Evolutionary conservation across 1,140 invertebrate species (phyloP).

Genomic region (Drosophila nikananu): DNA sequence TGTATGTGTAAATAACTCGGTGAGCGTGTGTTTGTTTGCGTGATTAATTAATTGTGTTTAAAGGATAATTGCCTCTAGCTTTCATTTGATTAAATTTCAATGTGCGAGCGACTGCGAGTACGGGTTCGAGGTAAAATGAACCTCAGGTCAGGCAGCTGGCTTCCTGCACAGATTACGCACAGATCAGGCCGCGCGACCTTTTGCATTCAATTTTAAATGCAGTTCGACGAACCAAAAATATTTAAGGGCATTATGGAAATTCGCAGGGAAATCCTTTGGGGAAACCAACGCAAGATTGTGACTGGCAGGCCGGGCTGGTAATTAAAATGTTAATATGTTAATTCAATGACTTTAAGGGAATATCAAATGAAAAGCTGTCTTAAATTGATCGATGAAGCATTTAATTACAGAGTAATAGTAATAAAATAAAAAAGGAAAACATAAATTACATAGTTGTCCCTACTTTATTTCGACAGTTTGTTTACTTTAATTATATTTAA

Average conservation of each 20-base stretch:
- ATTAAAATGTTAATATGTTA: slow-evolving; percentile 18
- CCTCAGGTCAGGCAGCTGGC: slow-evolving; percentile 69
- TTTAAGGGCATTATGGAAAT: slow-evolving; percentile 43
- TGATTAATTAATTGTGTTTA: slow-evolving; percentile 84
- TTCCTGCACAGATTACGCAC: slow-evolving; percentile 56
- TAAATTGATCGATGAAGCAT: background rate
- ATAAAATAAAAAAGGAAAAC: too few relatives aligned
- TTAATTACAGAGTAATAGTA: background rate
- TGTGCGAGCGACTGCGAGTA: slow-evolving; percentile 1
- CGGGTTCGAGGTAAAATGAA: slow-evolving; percentile 36
- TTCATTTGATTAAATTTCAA: slow-evolving; percentile 82
- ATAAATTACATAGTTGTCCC: too few relatives aligned
- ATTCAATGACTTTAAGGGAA: background rate
- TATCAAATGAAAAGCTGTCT: background rate
- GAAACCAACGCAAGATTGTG: background rate
- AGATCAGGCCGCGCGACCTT: slow-evolving; percentile 23
- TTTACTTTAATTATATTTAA: background rate
- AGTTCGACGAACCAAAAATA: slow-evolving; percentile 11
- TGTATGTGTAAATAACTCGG: slow-evolving; percentile 47
- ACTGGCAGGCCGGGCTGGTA: background rate
- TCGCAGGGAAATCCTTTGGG: background rate
- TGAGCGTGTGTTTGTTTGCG: slow-evolving; percentile 62
- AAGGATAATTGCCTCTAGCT: slow-evolving; percentile 83
- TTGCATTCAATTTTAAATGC: slow-evolving; percentile 39
- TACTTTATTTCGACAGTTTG: background rate